phyloP scores from a whole-genome alignment of 2,888 invertebrate genomes.

The Stomorhina lunata region DNA sequence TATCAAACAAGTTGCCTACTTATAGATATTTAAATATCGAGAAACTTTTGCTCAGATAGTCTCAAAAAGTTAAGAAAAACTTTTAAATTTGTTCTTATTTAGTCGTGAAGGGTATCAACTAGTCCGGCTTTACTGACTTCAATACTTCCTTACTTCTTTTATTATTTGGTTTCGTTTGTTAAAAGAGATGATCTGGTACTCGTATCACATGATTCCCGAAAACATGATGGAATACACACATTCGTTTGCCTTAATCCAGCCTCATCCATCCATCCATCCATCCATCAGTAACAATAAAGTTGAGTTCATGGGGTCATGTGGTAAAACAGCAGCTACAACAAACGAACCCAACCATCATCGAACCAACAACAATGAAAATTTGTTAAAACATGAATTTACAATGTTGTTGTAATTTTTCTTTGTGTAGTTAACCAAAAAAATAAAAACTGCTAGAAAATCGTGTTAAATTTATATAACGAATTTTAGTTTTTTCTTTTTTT shows the following conservation, averaged over 20 bases:
- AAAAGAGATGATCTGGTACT: conserved; percentile 31
- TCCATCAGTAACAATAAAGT: conserved; percentile 25
- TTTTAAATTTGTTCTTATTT: too few species aligned
- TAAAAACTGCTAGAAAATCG: conserved; percentile 47
- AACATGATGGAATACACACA: conserved; percentile 53
- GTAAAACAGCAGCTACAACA: conserved; percentile 31
- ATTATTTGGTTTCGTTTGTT: conserved; percentile 2
- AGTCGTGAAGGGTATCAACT: too few species aligned
- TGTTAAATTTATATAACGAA: conserved; percentile 60
- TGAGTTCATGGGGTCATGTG: conserved; percentile 52
- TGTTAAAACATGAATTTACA: conserved; percentile 31
- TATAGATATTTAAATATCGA: too few species aligned
- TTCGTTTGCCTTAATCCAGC: neutral
- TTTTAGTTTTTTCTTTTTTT: conserved; percentile 1
- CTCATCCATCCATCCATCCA: too few species aligned
- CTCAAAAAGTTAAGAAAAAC: too few species aligned
- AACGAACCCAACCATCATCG: too few species aligned
- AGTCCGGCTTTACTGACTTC: too few species aligned
- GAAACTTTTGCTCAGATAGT: too few species aligned
- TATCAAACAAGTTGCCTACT: too few species aligned
- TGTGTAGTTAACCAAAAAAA: neutral
- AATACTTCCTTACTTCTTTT: too few species aligned
- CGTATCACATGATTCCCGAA: conserved; percentile 2
- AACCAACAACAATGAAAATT: conserved; percentile 21
- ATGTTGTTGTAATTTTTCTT: conserved; percentile 16